Conservation (phyloP, 2,113 vertebrate genomes). For the Phalacrocorax carbo region DNA sequence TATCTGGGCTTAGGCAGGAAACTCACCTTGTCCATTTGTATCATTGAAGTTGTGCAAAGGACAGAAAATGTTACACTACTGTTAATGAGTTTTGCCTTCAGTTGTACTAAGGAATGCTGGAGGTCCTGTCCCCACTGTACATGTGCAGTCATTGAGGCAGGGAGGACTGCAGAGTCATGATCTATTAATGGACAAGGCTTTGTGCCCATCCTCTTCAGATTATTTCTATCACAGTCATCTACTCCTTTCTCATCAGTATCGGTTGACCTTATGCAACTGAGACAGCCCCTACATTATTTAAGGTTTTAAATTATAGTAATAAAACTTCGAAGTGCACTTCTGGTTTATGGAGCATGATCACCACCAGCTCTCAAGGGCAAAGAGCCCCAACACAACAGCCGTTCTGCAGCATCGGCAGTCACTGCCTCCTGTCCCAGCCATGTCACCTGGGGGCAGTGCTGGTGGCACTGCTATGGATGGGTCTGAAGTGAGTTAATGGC, state of each 20-base stretch:
- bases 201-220: background rate
- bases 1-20: background rate
- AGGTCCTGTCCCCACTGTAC: background rate
- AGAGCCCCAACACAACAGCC: background rate
- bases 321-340: background rate
- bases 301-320: constrained; percentile 16
- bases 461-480: background rate
- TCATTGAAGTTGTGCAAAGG: background rate
- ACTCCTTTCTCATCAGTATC: constrained; percentile 2
- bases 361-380: constrained; percentile 17
- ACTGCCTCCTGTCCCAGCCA: background rate
- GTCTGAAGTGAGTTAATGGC: background rate
- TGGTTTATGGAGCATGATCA: constrained; percentile 2
- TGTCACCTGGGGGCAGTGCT: background rate
- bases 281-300: background rate
- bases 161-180: background rate
- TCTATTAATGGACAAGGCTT: constrained; percentile 24
- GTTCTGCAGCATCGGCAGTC: background rate
- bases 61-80: background rate
- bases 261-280: background rate
- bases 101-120: background rate
- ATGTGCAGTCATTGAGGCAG: background rate
- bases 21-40: background rate
- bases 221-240: background rate
- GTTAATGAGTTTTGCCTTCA: background rate